These are phyloP conservation scores for Globodera ellingtonae DNA, from an alignment of 1,140 invertebrate species.

Conservation along the genomic window DNA sequence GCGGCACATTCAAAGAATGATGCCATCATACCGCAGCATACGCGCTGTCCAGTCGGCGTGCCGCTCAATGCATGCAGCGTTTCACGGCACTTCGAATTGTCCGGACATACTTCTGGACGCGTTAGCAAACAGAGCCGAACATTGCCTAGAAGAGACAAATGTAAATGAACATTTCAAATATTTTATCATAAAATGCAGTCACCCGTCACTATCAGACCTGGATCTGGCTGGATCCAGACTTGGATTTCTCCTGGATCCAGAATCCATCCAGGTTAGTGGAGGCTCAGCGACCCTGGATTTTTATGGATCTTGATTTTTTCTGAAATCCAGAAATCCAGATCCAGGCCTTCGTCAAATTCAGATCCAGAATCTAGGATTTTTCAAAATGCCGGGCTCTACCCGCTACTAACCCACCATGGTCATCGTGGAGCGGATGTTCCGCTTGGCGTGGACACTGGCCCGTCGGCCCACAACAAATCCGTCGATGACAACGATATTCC, in stretches of 20 bases:
- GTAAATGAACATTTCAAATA: background rate
- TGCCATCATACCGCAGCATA: constrained; percentile 34
- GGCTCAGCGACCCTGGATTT: background rate
- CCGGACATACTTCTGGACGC: constrained; percentile 37
- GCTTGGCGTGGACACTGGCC: constrained; percentile 40
- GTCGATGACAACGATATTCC: constrained; percentile 34
- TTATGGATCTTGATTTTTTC: background rate
- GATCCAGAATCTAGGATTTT: background rate
- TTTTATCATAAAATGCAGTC: background rate
- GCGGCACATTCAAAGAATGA: constrained; percentile 34
- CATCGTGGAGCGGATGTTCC: constrained; percentile 47
- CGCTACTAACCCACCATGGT: constrained; percentile 24
- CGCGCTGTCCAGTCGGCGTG: constrained; percentile 33
- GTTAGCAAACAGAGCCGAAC: constrained; percentile 39
- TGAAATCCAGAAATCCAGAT: background rate
- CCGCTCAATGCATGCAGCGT: constrained; percentile 14
- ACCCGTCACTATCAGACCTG: background rate
- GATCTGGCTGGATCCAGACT: background rate
- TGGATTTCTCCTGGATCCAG: no score
- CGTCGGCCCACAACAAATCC: constrained; percentile 48
- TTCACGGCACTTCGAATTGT: constrained; percentile 43
- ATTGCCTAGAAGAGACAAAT: constrained; percentile 28
- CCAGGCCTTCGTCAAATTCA: background rate
- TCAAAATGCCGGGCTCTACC: no score
- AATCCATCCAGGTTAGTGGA: no score